Percentiles rank a stretch among this genome's conserved stretches.
These are phyloP conservation scores for Platysteira castanea DNA, from an alignment of 2,113 vertebrate genomes.

Conservation along the genomic window DNA sequence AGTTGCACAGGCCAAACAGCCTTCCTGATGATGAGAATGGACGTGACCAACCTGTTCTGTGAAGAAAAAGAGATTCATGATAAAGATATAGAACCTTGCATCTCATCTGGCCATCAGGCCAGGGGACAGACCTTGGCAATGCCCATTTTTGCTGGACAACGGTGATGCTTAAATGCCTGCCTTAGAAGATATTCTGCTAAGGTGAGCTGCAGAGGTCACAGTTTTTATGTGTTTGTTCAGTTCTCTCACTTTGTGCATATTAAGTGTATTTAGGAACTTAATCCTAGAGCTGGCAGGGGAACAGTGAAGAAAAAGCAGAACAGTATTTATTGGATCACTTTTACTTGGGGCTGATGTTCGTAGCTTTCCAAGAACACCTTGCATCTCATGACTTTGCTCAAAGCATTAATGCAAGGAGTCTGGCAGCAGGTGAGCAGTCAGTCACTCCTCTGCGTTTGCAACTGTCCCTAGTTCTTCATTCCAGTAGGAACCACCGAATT, in stretches of 20 bases:
- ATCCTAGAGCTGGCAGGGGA: neutral
- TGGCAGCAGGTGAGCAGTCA: neutral
- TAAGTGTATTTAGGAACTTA: neutral
- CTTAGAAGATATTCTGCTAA: neutral
- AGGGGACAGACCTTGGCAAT: neutral
- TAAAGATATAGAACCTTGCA: neutral
- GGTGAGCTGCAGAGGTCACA: neutral
- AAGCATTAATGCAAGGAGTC: neutral
- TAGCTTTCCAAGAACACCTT: neutral
- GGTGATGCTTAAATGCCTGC: neutral
- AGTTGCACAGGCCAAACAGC: neutral
- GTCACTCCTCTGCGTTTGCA: neutral
- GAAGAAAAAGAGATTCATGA: neutral
- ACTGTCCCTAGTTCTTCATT: neutral
- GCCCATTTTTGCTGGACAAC: neutral
- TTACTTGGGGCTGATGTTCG: neutral
- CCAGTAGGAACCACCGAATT: neutral
- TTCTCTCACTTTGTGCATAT: neutral
- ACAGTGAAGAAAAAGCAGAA: neutral
- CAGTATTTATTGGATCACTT: neutral
- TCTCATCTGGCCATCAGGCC: fast-evolving
- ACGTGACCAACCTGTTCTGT: neutral
- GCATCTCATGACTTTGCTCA: neutral
- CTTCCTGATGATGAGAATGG: neutral
- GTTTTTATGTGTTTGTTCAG: neutral